phyloP scores from a whole-genome alignment of 2,113 vertebrate genomes.

The Xiphorhynchus elegans region DNA sequence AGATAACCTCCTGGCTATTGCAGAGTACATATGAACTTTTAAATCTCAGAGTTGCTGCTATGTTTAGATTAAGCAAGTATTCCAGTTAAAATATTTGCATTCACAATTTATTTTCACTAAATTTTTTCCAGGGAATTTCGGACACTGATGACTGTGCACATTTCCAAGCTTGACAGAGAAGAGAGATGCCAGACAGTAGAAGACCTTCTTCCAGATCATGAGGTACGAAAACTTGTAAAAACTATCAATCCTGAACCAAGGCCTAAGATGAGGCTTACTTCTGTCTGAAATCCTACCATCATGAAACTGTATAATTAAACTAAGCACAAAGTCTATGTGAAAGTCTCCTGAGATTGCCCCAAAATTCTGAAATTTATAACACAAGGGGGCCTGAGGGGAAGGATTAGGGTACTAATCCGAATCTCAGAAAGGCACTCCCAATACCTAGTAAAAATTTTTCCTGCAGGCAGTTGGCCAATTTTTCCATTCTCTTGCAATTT shows the following conservation, averaged over 20 bases:
- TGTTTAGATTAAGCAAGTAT: neutral
- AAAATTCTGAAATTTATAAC: neutral
- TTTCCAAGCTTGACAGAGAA: neutral
- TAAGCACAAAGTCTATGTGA: neutral
- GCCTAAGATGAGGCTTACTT: neutral
- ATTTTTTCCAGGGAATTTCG: neutral
- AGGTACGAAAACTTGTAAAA: neutral
- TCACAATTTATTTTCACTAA: neutral
- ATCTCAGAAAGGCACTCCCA: neutral
- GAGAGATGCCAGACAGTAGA: neutral
- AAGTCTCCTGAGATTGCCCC: neutral
- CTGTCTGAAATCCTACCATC: neutral
- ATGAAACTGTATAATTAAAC: neutral
- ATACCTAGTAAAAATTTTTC: neutral
- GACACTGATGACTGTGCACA: rapidly evolving
- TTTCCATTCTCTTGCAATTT: neutral
- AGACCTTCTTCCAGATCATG: rapidly evolving
- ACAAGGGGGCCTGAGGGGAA: neutral
- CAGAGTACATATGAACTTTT: rapidly evolving
- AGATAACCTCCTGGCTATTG: neutral
- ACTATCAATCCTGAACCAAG: neutral
- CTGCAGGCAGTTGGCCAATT: neutral
- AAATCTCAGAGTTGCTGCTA: neutral
- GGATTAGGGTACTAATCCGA: neutral
- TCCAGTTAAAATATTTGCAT: neutral